Conservation (phyloP, 35 echinoderm and acorn worm genomes). For the Antedon bifida region DNA sequence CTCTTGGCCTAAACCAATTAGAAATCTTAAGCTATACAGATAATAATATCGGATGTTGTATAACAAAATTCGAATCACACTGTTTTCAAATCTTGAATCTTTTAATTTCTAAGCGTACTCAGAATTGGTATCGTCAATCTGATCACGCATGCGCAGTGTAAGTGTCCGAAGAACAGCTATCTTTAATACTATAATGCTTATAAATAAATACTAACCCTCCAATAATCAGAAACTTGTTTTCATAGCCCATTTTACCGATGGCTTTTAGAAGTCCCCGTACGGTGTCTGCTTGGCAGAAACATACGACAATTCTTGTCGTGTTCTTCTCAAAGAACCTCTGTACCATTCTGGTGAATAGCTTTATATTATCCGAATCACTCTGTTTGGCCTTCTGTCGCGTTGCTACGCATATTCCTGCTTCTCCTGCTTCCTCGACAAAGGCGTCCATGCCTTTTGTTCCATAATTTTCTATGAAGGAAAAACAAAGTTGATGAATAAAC, state of each 20-base stretch:
- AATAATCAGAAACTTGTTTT: conserved; percentile 57
- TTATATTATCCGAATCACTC: not conserved
- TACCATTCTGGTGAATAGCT: conserved; percentile 53
- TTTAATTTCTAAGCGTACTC: too few relatives aligned
- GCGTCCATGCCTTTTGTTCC: conserved; percentile 78
- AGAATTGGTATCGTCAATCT: too few relatives aligned
- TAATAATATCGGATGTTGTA: too few relatives aligned
- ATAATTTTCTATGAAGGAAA: conserved; percentile 55
- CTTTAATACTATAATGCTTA: too few relatives aligned
- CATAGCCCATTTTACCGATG: conserved; percentile 20
- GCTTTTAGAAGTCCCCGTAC: conserved; percentile 47
- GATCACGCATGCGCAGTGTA: too few relatives aligned
- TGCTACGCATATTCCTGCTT: conserved; percentile 69
- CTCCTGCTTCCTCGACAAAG: conserved; percentile 39
- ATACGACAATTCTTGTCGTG: conserved; percentile 65
- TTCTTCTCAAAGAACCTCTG: conserved; percentile 23
- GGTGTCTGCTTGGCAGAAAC: conserved; percentile 80
- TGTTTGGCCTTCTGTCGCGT: conserved; percentile 24
- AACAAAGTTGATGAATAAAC: not conserved
- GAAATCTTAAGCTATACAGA: too few relatives aligned
- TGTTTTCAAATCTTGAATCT: too few relatives aligned
- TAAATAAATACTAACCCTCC: conserved; percentile 39
- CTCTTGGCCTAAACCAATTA: too few relatives aligned
- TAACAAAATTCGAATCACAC: too few relatives aligned
- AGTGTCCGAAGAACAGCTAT: too few relatives aligned